Conservation (phyloP, 2,113 vertebrate species). For the Plecotus auritus region DNA sequence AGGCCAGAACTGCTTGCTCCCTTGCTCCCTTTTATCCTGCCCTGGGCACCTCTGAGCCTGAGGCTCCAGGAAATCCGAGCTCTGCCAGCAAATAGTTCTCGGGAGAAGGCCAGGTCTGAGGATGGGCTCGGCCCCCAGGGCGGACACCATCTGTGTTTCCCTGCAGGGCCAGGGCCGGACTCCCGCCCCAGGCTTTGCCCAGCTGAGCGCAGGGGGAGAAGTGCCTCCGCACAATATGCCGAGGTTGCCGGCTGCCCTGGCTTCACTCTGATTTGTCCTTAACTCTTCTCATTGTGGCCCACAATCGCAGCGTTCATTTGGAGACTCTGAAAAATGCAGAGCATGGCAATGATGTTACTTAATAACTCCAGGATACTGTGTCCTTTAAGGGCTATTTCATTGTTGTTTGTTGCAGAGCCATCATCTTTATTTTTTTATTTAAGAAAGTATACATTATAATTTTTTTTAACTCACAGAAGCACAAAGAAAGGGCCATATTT, state of each 20-base stretch:
- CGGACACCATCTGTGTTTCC: not conserved
- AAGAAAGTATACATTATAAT: not conserved
- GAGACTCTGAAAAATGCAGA: not conserved
- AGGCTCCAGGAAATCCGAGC: not conserved
- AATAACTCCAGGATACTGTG: not conserved
- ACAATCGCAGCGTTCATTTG: not conserved
- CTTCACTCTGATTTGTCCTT: not conserved
- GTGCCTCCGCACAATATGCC: fast-evolving
- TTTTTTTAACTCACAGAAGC: not conserved
- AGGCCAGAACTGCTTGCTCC: not conserved
- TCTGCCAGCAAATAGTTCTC: not conserved
- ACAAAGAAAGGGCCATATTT: not conserved
- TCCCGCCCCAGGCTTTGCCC: not conserved
- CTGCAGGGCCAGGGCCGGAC: not conserved
- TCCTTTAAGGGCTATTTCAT: not conserved
- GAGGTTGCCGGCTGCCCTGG: not conserved
- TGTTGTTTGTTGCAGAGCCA: not conserved
- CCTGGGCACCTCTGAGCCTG: not conserved
- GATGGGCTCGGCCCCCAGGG: not conserved
- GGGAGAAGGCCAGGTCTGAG: not conserved
- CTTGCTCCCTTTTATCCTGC: not conserved
- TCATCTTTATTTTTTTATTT: not conserved
- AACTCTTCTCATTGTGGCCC: not conserved
- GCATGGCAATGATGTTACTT: not conserved
- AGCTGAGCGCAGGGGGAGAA: not conserved